These are phyloP conservation scores for Liolophura sinensis DNA, from an alignment of 1,140 invertebrate genomes.

Conservation along the genomic window DNA sequence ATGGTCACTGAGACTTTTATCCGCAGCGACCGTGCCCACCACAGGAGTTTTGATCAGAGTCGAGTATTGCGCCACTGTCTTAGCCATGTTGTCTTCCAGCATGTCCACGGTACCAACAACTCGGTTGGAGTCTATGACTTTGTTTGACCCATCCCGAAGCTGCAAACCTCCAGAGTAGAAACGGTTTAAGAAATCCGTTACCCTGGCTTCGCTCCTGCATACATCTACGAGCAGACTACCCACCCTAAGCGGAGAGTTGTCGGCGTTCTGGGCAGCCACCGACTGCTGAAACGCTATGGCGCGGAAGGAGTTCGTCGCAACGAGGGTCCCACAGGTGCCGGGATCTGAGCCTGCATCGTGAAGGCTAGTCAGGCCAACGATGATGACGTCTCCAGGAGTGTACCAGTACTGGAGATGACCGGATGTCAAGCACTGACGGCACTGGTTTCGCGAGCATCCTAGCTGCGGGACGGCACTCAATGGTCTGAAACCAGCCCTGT, in stretches of 20 bases:
- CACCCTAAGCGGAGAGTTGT: slow-evolving; percentile 22
- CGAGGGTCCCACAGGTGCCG: slow-evolving; percentile 29
- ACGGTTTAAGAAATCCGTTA: too few relatives aligned
- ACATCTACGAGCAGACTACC: slow-evolving; percentile 39
- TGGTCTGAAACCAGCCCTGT: too few relatives aligned
- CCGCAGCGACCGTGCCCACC: slow-evolving; percentile 72
- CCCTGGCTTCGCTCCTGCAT: slow-evolving; percentile 25
- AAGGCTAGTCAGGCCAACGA: slow-evolving; percentile 33
- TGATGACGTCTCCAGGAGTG: slow-evolving; percentile 36
- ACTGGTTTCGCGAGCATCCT: too few relatives aligned
- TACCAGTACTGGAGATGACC: slow-evolving; percentile 19
- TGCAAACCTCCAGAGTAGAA: slow-evolving; percentile 20
- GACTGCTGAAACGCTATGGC: slow-evolving; percentile 37
- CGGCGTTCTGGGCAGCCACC: slow-evolving; percentile 20
- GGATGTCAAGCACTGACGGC: too few relatives aligned
- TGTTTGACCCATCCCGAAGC: slow-evolving; percentile 24
- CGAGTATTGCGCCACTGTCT: slow-evolving; percentile 20
- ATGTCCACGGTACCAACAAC: slow-evolving; percentile 7
- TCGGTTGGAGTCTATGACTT: slow-evolving; percentile 27
- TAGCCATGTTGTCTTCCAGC: slow-evolving; percentile 16
- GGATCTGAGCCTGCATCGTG: slow-evolving; percentile 28
- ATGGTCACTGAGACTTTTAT: slow-evolving; percentile 53
- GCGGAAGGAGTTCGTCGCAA: slow-evolving; percentile 8
- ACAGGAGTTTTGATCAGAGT: slow-evolving; percentile 68
- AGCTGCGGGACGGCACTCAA: too few relatives aligned